A percentile compares a stretch with the other conserved stretches of the same genome.
Conservation (phyloP, 2,797 vertebrate species). For the Melanogrammus aeglefinus region DNA sequence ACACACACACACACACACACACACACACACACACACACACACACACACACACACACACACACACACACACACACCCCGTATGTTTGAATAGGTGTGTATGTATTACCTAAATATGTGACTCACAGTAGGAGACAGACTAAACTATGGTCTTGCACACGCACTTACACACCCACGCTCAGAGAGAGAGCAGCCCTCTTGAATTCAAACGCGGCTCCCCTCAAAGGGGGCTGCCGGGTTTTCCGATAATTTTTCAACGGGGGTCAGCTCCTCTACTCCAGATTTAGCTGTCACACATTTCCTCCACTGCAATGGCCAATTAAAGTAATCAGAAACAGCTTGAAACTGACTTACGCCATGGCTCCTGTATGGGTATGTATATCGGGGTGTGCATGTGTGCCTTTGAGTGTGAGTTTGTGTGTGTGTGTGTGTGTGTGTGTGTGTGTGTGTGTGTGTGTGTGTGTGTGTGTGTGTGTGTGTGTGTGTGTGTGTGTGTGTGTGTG, state of each 20-base stretch:
- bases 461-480: background rate
- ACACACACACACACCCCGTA: background rate
- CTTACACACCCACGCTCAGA: constrained; percentile 8
- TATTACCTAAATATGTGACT: constrained; percentile 42
- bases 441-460: background rate
- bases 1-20: background rate
- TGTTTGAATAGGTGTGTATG: constrained; percentile 22
- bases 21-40: too few relatives aligned
- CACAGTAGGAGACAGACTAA: constrained; percentile 52
- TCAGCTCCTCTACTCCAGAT: constrained; percentile 58
- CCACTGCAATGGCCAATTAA: constrained; percentile 56
- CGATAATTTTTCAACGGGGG: constrained; percentile 63
- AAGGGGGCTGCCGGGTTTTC: constrained; percentile 47
- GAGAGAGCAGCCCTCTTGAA: constrained; percentile 24
- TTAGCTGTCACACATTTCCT: constrained; percentile 67
- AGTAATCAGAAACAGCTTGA: constrained; percentile 71
- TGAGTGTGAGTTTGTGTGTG: background rate
- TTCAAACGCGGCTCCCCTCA: constrained; percentile 36
- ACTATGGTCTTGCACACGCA: constrained; percentile 30
- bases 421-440: background rate
- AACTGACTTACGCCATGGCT: constrained; percentile 30
- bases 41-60: background rate
- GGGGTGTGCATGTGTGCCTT: constrained; percentile 21
- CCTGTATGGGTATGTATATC: constrained; percentile 20
- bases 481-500: constrained; percentile 3